A percentile compares a stretch with the other conserved stretches of the same genome.
phyloP scores from a whole-genome alignment of 2,888 invertebrate genomes.

The Ypsolopha sequella region DNA sequence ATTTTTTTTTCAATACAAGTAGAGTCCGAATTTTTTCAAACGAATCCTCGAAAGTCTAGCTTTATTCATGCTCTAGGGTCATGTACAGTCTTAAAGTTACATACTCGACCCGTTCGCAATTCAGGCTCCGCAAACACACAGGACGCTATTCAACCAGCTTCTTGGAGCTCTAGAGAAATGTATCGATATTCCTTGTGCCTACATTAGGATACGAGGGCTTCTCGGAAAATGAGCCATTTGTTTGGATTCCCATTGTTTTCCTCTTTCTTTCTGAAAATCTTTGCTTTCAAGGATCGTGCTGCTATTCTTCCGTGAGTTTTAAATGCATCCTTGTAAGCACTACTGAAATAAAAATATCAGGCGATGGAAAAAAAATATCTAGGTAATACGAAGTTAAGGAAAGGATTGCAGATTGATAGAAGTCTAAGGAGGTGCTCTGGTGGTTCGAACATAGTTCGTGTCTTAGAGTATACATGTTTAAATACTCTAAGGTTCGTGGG shows the following conservation, averaged over 20 bases:
- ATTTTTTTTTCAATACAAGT: no score
- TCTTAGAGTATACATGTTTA: no score
- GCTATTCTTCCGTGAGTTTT: not conserved
- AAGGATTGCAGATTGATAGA: no score
- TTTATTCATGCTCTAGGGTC: no score
- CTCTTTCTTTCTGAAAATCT: conserved; percentile 14
- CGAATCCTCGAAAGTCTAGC: no score
- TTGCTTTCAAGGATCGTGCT: not conserved
- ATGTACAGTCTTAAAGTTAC: conserved; percentile 7
- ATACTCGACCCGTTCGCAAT: conserved; percentile 33
- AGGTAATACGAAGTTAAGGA: no score
- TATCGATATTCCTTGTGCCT: conserved; percentile 32
- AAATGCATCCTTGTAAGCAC: not conserved
- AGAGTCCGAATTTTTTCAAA: no score
- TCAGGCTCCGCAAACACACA: conserved; percentile 32
- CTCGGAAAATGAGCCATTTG: conserved; percentile 40
- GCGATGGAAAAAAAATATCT: no score
- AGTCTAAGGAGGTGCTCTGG: no score
- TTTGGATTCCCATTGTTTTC: conserved; percentile 30
- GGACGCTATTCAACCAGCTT: not conserved
- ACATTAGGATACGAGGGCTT: conserved; percentile 16
- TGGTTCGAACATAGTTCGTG: no score
- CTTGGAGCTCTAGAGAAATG: conserved; percentile 15
- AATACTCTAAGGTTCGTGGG: no score
- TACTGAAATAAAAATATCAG: not conserved